Evolutionary conservation across 2,888 invertebrate species (phyloP).

Genomic region (Toxonevra muliebris): DNA sequence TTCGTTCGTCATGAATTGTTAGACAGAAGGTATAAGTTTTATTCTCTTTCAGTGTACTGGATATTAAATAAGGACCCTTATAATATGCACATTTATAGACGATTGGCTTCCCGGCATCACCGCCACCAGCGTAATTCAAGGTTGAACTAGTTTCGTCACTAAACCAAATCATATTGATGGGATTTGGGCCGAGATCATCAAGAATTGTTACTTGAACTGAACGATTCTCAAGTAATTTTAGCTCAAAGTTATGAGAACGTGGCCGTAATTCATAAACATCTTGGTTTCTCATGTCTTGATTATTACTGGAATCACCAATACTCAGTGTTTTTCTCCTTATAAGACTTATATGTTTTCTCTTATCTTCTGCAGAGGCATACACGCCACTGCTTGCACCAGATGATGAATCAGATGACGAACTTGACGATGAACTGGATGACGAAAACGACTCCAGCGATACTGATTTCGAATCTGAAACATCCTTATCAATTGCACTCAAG

Average conservation of each 20-base stretch:
- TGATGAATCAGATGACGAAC: no score
- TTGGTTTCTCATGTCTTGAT: not conserved
- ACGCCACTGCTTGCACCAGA: no score
- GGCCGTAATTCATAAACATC: conserved; percentile 44
- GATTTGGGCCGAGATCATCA: conserved; percentile 30
- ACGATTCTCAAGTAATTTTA: conserved; percentile 44
- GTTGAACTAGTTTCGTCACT: conserved; percentile 40
- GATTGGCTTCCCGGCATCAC: conserved; percentile 25
- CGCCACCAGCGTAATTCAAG: not conserved
- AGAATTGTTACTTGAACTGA: conserved; percentile 47
- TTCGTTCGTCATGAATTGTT: conserved; percentile 38
- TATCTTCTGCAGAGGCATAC: no score
- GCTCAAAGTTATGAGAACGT: conserved; percentile 49
- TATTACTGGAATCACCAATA: not conserved
- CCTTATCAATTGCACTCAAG: not conserved
- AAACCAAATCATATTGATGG: conserved; percentile 58
- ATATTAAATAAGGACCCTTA: conserved; percentile 43
- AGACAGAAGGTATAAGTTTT: conserved; percentile 59
- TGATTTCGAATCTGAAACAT: not conserved
- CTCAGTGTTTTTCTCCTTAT: not conserved
- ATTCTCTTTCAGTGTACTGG: conserved; percentile 46
- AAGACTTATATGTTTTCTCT: not conserved
- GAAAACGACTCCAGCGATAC: no score
- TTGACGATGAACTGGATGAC: no score
- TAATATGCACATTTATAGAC: conserved; percentile 54